These are phyloP conservation scores for Paramisgurnus dabryanus DNA, from an alignment of 2,113 vertebrate genomes.

Conservation along the genomic window DNA sequence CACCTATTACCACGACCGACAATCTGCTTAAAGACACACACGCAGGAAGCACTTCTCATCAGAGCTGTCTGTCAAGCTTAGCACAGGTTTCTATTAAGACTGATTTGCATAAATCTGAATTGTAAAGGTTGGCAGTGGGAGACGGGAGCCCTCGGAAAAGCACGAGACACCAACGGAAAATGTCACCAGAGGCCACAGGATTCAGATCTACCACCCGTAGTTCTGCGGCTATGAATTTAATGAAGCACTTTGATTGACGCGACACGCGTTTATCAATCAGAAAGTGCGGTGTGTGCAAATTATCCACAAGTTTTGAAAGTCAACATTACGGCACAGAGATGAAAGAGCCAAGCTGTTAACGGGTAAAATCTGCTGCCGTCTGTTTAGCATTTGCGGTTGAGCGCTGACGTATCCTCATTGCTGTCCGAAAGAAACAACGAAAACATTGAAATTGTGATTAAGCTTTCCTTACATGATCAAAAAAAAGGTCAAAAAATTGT, in stretches of 20 bases:
- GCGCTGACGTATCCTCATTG: constrained; percentile 2
- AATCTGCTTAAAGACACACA: constrained; percentile 16
- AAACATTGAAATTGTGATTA: neutral
- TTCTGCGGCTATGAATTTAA: constrained; percentile 47
- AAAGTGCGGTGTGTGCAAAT: neutral
- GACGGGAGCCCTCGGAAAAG: constrained; percentile 51
- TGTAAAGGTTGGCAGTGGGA: constrained; percentile 64
- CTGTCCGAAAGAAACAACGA: too few relatives aligned
- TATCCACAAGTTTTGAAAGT: constrained; percentile 53
- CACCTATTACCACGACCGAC: constrained; percentile 16
- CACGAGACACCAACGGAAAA: constrained; percentile 57
- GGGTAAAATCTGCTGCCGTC: constrained; percentile 13
- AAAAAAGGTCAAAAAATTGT: too few relatives aligned
- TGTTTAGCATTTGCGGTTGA: constrained; percentile 16
- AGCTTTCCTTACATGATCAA: neutral
- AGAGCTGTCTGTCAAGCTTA: constrained; percentile 80
- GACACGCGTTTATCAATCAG: constrained; percentile 43
- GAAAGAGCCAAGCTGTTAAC: constrained; percentile 32
- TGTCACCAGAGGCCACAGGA: constrained; percentile 61
- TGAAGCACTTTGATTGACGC: constrained; percentile 61
- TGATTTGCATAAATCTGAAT: constrained; percentile 78
- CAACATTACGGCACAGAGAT: constrained; percentile 38
- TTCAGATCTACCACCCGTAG: constrained; percentile 53
- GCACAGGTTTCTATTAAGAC: constrained; percentile 78
- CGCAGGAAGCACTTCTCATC: constrained; percentile 68